Evolutionary conservation across 2,888 invertebrate species (phyloP).

Genomic region (Drosophila eohydei): DNA sequence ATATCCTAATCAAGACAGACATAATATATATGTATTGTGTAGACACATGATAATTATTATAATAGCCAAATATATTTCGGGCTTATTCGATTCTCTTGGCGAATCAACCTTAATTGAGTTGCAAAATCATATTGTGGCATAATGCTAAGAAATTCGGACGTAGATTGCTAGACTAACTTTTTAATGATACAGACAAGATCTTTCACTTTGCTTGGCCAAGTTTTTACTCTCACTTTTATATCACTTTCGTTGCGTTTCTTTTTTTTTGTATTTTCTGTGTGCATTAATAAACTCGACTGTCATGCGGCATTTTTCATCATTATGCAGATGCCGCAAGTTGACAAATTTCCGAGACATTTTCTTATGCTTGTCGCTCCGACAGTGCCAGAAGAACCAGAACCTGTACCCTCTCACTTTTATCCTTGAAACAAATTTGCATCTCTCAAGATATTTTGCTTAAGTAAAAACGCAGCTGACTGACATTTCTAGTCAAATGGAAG

Average conservation of each 20-base stretch:
- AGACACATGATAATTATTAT: background rate
- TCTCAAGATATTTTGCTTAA: constrained; percentile 31
- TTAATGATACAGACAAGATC: constrained; percentile 37
- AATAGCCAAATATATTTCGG: background rate
- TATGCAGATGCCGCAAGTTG: constrained; percentile 60
- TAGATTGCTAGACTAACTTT: constrained; percentile 24
- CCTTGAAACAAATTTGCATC: constrained; percentile 71
- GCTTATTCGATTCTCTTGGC: background rate
- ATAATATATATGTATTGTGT: background rate
- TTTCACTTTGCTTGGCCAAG: background rate
- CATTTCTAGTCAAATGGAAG: constrained; percentile 53
- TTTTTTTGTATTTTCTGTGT: constrained; percentile 11
- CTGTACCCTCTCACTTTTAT: constrained; percentile 46
- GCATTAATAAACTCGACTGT: constrained; percentile 60
- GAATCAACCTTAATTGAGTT: background rate
- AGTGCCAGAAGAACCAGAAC: constrained; percentile 8
- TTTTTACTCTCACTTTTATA: constrained; percentile 9
- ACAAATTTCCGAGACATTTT: constrained; percentile 71
- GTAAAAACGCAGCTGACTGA: constrained; percentile 57
- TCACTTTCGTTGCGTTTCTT: background rate
- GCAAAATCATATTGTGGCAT: background rate
- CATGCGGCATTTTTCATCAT: constrained; percentile 60
- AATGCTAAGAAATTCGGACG: background rate
- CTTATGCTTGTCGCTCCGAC: constrained; percentile 36
- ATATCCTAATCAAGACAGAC: constrained; percentile 11